Evolutionary conservation across 2,888 invertebrate genomes (phyloP), one percentile per base, ranked within the genome.

Genomic region (Chalcis sispes): DNA sequence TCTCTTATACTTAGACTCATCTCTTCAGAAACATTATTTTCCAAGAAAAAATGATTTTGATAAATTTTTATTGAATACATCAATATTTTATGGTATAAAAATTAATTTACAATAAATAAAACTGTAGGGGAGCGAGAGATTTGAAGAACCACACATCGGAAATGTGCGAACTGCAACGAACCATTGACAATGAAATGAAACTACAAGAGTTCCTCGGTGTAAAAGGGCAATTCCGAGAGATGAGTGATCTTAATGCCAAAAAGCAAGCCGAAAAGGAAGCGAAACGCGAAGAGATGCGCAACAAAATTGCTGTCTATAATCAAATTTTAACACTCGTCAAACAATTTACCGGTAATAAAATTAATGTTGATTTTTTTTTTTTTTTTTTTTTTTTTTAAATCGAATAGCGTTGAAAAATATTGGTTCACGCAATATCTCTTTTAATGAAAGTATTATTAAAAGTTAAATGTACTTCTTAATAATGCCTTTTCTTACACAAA

Each of bases 111-210:
- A 25, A 25, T 27, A 52, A 50, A 18, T 3, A 50, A 5, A 50
- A 50, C 15, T 23, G n/a, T 67, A 88, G 88, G 73, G 90, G 90
- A 18, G 89, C 90, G 77, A 89, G 91, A 77, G 91, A 92, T 74
- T 81, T 90, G 40, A 89, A 90, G 67, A 88, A 89, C 25, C 91
- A 92, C 82, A 90, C 90, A 48, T 89, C 90, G 90, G 97, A 97
- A 90, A 96, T 97, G 91, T 93, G 96, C 58, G 96, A 96, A 84
- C 92, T 97, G 72, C 94, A 96, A 83, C 90, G 97, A 0, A 94
- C 95, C 76, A 89, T 97, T 46, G 96, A 97, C 85, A 94, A 96
- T 87, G 96, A 96, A 86, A 90, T 94, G 82, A 95, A 95, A 82
- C 89, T 97, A 36, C 94, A 95, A 82, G 94, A 95, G 84, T 97